These are phyloP conservation scores for Chironomus striatipennis DNA, from an alignment of 1,140 invertebrate species.

Conservation along the genomic window DNA sequence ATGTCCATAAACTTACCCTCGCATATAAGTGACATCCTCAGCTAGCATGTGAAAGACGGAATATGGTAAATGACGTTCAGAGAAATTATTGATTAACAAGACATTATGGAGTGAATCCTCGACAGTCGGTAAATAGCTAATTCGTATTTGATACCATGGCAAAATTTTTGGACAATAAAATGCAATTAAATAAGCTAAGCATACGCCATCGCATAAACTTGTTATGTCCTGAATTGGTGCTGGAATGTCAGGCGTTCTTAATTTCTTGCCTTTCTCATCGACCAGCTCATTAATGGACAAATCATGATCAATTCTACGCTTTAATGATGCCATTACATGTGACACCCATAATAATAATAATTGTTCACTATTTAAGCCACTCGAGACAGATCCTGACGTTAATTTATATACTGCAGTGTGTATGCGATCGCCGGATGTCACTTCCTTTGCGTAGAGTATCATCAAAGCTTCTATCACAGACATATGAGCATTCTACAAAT, in stretches of 20 bases:
- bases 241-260: conserved; percentile 39
- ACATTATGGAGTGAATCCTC: conserved; percentile 90
- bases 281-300: conserved; percentile 33
- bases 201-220: conserved; percentile 87
- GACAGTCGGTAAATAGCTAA: conserved; percentile 56
- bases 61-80: conserved; percentile 70
- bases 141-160: conserved; percentile 60
- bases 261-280: conserved; percentile 37
- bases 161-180: conserved; percentile 90
- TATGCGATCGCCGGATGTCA: conserved; percentile 81
- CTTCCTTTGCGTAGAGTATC: conserved; percentile 88
- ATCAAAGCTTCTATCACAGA: conserved; percentile 95
- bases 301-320: conserved; percentile 49
- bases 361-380: conserved; percentile 69
- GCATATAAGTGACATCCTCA: conserved; percentile 92
- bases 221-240: conserved; percentile 40
- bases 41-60: conserved; percentile 91
- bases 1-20: conserved; percentile 54
- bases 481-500: conserved; percentile 95
- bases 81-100: conserved; percentile 81
- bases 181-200: conserved; percentile 77
- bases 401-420: conserved; percentile 67
- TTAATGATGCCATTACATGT: conserved; percentile 70
- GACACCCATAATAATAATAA: conserved; percentile 87
- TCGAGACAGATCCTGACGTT: conserved; percentile 27